Evolutionary conservation across 2,888 invertebrate genomes (phyloP), one percentile per base, ranked within the genome.

Genomic region (Opisthograptis luteolata): DNA sequence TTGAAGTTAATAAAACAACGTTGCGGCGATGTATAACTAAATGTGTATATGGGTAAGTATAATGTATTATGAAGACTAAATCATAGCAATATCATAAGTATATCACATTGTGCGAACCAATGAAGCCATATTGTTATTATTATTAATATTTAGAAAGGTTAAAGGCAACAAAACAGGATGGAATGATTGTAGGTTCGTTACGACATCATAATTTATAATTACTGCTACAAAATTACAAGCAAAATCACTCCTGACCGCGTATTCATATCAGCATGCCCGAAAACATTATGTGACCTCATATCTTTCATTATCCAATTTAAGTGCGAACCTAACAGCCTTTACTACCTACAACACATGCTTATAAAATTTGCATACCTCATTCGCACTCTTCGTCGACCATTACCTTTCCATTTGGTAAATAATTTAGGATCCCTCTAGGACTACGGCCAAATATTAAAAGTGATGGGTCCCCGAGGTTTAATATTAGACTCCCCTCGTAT

Each of bases 381-480:
- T 85, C 85, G 77, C 84, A 87, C 87, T 86, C 82, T 81, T 87
- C 84, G 79, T 75, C 81, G 79, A 76, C 88, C 88, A 89, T 90
- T 89, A 89, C 89, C 89, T 90, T 87, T 86, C 87, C 86, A 89
- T 90, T 90, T 87, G 84, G 86, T 87, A 87, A 89, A 90, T 90
- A 90, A 90, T 90, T 89, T 90, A 89, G 84, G 75, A 80, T 83
- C 81, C 89, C 90, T 83, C 82, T 78, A 90, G 88, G 89, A 85
- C 83, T 72, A 68, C 81, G 81, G 82, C 84, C 85, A 88, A 83
- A 89, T 90, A 90, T 90, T 90, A 90, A 90, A 90, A 90, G 87
- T 89, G 89, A 90, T 90, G 89, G 86, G 81, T 90, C 90, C 89
- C 89, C 72, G 70, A 87, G 89, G 89, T 85, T 89, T 89, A 89